Percentiles rank a stretch among this genome's conserved stretches.
Evolutionary conservation across 2,888 invertebrate genomes (phyloP).

Genomic region (Branchipolynoe longqiensis): DNA sequence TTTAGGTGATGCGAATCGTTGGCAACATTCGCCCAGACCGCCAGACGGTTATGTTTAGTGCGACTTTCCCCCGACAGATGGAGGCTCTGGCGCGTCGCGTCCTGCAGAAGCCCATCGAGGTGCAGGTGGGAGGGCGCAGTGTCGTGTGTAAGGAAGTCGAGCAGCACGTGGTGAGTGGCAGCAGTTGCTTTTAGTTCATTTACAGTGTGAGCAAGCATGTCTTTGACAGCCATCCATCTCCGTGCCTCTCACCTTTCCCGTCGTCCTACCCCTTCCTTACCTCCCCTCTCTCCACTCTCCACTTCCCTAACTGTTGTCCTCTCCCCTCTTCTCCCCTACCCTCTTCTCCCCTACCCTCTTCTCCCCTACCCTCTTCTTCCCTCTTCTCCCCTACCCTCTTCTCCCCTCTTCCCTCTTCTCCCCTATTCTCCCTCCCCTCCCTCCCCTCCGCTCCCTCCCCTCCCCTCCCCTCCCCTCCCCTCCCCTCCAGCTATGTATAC

Average conservation of each 20-base stretch:
- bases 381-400: background rate
- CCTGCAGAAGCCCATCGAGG: conserved; percentile 96
- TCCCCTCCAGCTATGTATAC: too few species aligned
- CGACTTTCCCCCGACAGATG: conserved; percentile 99
- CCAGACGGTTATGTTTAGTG: conserved; percentile 99
- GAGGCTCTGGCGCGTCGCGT: conserved; percentile 97
- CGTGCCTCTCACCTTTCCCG: too few species aligned
- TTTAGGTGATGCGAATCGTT: conserved; percentile 97
- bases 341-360: background rate
- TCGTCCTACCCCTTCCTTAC: too few species aligned
- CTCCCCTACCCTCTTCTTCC: background rate
- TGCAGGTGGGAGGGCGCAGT: conserved; percentile 93
- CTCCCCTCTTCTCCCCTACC: background rate
- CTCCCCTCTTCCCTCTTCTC: background rate
- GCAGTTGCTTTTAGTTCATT: background rate
- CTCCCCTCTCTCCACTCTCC: background rate
- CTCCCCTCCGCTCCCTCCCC: background rate
- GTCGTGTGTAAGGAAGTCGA: conserved; percentile 99
- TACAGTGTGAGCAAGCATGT: background rate
- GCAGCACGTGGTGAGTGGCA: conserved; percentile 89
- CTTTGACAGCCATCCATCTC: background rate
- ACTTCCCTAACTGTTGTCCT: background rate
- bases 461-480: background rate
- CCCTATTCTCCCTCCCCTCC: background rate
- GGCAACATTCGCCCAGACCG: conserved; percentile 98